Evolutionary conservation across 2,113 vertebrate species (phyloP).

Genomic region (Sorex araneus): DNA sequence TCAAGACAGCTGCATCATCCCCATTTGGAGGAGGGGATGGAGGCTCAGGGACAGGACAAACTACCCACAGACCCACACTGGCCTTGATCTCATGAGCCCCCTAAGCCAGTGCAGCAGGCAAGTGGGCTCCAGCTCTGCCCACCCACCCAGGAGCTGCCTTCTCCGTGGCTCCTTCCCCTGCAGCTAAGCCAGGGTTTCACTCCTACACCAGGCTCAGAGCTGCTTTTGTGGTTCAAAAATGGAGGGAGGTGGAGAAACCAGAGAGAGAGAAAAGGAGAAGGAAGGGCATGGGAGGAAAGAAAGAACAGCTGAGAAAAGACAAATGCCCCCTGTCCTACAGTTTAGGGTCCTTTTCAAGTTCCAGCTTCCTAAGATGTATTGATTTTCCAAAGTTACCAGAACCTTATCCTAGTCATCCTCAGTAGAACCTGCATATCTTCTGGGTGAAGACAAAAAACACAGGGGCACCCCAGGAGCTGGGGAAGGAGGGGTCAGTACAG

Average conservation of each 20-base stretch:
- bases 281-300: background rate
- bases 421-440: background rate
- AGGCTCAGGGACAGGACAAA: background rate
- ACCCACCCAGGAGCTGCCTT: background rate
- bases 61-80: background rate
- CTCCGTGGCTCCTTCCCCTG: too few relatives aligned
- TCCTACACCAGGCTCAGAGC: background rate
- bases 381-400: background rate
- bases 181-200: background rate
- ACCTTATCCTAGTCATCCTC: accelerated
- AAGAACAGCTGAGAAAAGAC: background rate
- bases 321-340: background rate
- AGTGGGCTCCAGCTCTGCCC: background rate
- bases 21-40: background rate
- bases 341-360: background rate
- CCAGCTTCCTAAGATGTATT: background rate
- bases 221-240: background rate
- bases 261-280: background rate
- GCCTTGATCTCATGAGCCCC: background rate
- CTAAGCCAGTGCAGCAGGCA: background rate
- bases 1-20: background rate
- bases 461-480: background rate
- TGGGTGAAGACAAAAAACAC: background rate
- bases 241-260: background rate
- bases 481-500: too few relatives aligned